Evolutionary conservation across 2,888 invertebrate species (phyloP).

Genomic region (Eucera pruinosa): DNA sequence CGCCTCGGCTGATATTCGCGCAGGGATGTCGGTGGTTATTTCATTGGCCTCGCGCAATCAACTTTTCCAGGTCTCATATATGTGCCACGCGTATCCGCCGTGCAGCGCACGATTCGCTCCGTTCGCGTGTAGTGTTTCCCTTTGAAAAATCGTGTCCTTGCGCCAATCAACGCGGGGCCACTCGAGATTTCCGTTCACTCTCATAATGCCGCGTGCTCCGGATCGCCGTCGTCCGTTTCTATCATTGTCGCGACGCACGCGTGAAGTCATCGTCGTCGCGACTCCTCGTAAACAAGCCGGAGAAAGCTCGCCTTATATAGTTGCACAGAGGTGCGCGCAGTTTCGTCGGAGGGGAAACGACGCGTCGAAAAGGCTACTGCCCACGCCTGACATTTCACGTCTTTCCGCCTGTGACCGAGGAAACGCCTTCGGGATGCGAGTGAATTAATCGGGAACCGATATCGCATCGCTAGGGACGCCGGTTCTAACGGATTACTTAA

Average conservation of each 20-base stretch:
- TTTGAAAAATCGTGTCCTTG: conserved; percentile 24
- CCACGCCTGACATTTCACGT: conserved; percentile 57
- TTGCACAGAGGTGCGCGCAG: conserved; percentile 15
- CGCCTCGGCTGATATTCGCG: conserved; percentile 4
- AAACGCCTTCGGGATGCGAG: not conserved
- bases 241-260: not conserved
- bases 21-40: conserved; percentile 79
- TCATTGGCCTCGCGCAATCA: conserved; percentile 71
- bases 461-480: too few species aligned
- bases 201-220: not conserved
- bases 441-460: not conserved
- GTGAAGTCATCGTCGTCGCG: conserved; percentile 38
- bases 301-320: conserved; percentile 69
- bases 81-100: too few species aligned
- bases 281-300: conserved; percentile 51
- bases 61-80: conserved; percentile 63
- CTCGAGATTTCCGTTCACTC: conserved; percentile 23
- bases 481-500: conserved; percentile 18
- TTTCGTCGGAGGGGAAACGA: conserved; percentile 17
- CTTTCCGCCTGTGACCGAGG: conserved; percentile 14
- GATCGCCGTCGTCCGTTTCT: conserved; percentile 1
- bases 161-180: conserved; percentile 12
- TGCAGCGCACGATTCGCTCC: not conserved
- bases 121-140: not conserved
- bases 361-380: conserved; percentile 50